Percentiles rank a stretch among this genome's conserved stretches.
Evolutionary conservation across 2,113 vertebrate species (phyloP).

Genomic region (Puffinus mauretanicus): DNA sequence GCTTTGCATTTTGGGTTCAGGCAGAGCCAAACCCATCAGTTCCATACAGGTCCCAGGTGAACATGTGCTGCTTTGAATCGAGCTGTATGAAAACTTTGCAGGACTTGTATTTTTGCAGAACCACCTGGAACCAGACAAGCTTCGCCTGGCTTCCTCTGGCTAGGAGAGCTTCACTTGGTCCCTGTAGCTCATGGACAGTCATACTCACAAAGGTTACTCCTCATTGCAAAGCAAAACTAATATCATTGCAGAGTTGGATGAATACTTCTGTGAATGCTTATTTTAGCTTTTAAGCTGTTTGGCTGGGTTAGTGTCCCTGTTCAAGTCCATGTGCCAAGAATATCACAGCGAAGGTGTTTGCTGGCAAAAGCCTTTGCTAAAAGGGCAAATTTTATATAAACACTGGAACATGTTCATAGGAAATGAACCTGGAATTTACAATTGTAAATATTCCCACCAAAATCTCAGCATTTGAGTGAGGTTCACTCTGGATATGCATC

Average conservation of each 20-base stretch:
- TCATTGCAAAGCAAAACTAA: neutral
- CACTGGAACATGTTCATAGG: neutral
- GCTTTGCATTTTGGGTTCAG: neutral
- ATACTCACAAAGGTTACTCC: neutral
- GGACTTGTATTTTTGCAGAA: neutral
- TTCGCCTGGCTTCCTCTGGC: neutral
- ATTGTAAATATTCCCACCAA: neutral
- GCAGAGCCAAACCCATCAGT: neutral
- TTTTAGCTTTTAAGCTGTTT: neutral
- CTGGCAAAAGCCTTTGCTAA: neutral
- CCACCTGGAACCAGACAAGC: neutral
- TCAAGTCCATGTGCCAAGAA: neutral
- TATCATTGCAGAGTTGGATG: neutral
- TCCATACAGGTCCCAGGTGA: neutral
- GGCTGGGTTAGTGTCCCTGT: neutral
- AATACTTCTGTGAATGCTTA: neutral
- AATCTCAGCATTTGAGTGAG: neutral
- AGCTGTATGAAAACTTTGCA: neutral
- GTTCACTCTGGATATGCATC: neutral
- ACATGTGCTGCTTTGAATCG: neutral
- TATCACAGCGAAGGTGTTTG: neutral
- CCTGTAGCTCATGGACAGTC: neutral
- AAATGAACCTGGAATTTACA: neutral
- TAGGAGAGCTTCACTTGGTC: neutral
- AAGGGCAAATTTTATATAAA: neutral